Percentiles rank a stretch among this genome's conserved stretches.
phyloP scores from a whole-genome alignment of 2,113 vertebrate genomes.

The Chlamydotis undulata region DNA sequence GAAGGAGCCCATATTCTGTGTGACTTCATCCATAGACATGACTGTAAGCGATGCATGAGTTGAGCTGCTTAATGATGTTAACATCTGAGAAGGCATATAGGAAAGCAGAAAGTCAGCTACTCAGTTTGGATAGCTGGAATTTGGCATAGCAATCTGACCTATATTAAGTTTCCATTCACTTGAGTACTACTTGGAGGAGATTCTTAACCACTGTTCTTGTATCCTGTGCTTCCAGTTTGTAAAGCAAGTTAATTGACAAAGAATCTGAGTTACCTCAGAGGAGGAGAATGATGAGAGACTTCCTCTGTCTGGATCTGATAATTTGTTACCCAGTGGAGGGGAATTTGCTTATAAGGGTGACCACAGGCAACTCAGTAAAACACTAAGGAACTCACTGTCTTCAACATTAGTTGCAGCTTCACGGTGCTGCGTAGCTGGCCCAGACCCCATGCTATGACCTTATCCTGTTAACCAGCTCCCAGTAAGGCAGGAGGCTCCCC shows the following conservation, averaged over 20 bases:
- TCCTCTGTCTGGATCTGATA: slow-evolving; percentile 46
- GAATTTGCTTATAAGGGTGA: not conserved
- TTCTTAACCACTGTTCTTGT: not conserved
- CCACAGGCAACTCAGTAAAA: not conserved
- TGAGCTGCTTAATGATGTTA: not conserved
- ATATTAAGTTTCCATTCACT: slow-evolving; percentile 29
- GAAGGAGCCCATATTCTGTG: not conserved
- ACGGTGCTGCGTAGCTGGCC: not conserved
- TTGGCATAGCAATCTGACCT: not conserved
- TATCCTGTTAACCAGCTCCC: not conserved
- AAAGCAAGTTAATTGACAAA: slow-evolving; percentile 15
- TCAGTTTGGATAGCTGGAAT: not conserved
- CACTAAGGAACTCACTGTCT: not conserved
- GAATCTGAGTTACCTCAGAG: slow-evolving; percentile 28
- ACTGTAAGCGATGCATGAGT: not conserved
- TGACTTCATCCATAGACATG: not conserved
- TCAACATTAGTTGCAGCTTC: not conserved
- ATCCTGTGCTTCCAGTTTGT: not conserved
- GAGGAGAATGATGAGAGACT: slow-evolving; percentile 34
- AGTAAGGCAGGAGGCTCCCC: not conserved
- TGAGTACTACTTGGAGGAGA: slow-evolving; percentile 13
- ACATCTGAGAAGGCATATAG: not conserved
- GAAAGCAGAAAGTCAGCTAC: not conserved
- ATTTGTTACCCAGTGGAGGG: not conserved
- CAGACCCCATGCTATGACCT: not conserved